phyloP scores from a whole-genome alignment of 2,888 invertebrate species.

The Lacanobia wlatinum region DNA sequence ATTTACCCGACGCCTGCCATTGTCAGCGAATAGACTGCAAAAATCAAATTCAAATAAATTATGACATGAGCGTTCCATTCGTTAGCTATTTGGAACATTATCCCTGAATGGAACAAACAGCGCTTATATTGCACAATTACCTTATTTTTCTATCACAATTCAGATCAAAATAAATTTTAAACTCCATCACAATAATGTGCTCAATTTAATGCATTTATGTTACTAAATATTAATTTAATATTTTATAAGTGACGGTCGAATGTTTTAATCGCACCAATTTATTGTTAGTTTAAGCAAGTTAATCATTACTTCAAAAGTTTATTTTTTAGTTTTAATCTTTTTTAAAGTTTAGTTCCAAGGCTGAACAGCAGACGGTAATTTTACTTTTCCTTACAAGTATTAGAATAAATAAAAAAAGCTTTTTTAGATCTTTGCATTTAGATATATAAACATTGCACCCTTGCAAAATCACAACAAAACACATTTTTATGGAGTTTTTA shows the following conservation, averaged over 20 bases:
- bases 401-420: no score
- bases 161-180: not conserved
- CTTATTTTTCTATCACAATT: slow-evolving; percentile 19
- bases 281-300: not conserved
- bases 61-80: not conserved
- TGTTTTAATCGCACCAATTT: not conserved
- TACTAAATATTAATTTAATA: not conserved
- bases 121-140: slow-evolving; percentile 23
- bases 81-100: slow-evolving; percentile 6
- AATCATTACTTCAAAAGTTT: not conserved
- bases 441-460: not conserved
- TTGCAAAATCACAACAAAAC: not conserved
- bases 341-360: not conserved
- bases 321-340: not conserved
- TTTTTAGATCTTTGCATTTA: not conserved
- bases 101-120: slow-evolving; percentile 1
- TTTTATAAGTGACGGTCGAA: not conserved
- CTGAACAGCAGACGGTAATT: not conserved
- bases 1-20: not conserved
- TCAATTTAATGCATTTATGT: not conserved
- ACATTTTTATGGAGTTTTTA: not conserved
- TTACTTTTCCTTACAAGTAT: not conserved
- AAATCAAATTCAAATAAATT: not conserved
- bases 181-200: not conserved
- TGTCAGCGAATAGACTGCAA: not conserved